Evolutionary conservation across 92 coral and sea anemone genomes (phyloP).

Genomic region (Blastomussa wellsi): DNA sequence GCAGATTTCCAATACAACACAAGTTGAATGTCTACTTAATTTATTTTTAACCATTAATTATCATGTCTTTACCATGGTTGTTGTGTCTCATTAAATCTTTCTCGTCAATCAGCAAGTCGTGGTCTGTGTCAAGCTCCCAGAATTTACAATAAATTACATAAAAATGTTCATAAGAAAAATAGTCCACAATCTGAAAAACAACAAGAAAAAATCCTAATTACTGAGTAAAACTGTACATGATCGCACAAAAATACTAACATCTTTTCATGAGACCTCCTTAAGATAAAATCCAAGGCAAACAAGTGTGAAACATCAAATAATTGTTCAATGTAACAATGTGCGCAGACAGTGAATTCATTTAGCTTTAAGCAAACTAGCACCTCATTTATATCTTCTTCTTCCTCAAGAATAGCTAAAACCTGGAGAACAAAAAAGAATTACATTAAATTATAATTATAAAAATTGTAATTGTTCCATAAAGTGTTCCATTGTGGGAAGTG

Average conservation of each 20-base stretch:
- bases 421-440: conserved; percentile 3
- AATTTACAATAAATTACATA: conserved; percentile 97
- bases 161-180: conserved; percentile 98
- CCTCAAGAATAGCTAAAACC: conserved; percentile 90
- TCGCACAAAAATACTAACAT: no score
- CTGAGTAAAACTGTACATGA: no score
- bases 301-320: no score
- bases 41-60: neutral
- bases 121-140: conserved; percentile 99
- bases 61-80: conserved; percentile 80
- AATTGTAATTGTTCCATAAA: no score
- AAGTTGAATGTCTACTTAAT: no score
- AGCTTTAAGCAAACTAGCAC: conserved; percentile 23
- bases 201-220: neutral
- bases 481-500: no score
- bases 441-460: neutral
- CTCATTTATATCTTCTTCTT: conserved; percentile 95
- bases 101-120: conserved; percentile 92
- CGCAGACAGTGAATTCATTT: neutral
- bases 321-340: neutral
- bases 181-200: conserved; percentile 79
- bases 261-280: neutral
- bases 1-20: neutral
- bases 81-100: conserved; percentile 88
- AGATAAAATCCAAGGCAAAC: neutral